A percentile compares a stretch with the other conserved stretches of the same genome.
Conservation (phyloP, 1,140 invertebrate species). For the Eufriesea mexicana region DNA sequence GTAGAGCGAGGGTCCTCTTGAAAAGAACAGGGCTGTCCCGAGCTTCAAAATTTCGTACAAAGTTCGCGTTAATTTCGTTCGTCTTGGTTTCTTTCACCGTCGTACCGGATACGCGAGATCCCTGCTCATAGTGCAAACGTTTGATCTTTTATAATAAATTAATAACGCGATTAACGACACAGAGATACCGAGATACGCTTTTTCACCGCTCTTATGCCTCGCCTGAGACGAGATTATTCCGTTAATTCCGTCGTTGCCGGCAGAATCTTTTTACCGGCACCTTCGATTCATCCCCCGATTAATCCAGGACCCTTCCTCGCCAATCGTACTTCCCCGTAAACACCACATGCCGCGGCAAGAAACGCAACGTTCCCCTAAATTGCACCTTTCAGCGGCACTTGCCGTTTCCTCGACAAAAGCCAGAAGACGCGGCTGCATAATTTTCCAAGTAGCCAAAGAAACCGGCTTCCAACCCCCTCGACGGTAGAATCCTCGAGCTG, state of each 20-base stretch:
- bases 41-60: no score
- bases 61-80: no score
- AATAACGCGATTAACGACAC: no score
- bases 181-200: no score
- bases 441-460: conserved; percentile 2
- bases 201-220: not conserved
- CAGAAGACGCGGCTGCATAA: not conserved
- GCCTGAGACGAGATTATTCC: not conserved
- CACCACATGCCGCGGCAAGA: not conserved
- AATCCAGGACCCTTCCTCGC: not conserved
- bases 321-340: not conserved
- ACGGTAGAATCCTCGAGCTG: no score
- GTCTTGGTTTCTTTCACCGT: no score
- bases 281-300: not conserved
- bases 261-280: not conserved
- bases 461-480: no score
- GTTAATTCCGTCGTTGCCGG: not conserved
- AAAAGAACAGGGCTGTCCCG: no score
- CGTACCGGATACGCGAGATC: no score
- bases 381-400: not conserved
- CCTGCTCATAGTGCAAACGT: no score
- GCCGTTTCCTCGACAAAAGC: not conserved
- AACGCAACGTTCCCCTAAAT: not conserved
- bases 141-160: no score
- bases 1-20: no score